These are phyloP conservation scores for Vicugna pacos DNA, from an alignment of 2,113 vertebrate genomes.

Conservation along the genomic window DNA sequence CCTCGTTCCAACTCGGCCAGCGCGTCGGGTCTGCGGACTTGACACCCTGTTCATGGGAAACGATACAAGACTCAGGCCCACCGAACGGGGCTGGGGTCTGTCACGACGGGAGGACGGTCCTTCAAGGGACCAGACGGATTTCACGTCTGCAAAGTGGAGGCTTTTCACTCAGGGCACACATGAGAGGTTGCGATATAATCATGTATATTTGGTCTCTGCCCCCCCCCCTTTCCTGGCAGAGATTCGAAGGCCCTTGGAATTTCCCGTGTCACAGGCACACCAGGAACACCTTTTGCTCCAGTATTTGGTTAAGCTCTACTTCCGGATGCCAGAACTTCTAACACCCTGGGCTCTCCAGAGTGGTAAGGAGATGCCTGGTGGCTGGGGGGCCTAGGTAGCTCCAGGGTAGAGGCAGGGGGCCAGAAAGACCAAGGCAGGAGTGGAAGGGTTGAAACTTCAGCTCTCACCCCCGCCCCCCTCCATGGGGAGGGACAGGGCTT, in stretches of 20 bases:
- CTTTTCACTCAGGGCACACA: neutral
- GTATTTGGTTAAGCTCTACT: neutral
- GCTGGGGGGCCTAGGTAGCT: neutral
- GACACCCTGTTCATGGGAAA: slow-evolving; percentile 3
- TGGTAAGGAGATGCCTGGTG: neutral
- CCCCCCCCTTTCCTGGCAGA: neutral
- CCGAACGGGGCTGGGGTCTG: neutral
- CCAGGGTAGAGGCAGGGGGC: neutral
- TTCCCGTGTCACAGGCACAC: neutral
- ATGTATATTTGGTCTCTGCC: neutral
- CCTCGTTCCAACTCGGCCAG: neutral
- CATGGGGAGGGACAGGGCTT: no score
- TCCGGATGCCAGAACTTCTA: neutral
- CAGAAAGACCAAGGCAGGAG: neutral
- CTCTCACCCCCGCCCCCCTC: neutral
- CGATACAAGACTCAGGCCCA: neutral
- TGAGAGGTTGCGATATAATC: neutral
- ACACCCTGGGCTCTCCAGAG: neutral
- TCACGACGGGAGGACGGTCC: neutral
- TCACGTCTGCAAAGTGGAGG: neutral
- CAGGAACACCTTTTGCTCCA: neutral
- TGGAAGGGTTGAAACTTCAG: neutral
- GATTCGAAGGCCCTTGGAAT: neutral
- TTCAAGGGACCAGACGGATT: neutral
- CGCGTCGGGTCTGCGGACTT: neutral